Evolutionary conservation across 2,888 invertebrate species (phyloP), one percentile per base, ranked within the genome.

Genomic region (Drosophila mimica): DNA sequence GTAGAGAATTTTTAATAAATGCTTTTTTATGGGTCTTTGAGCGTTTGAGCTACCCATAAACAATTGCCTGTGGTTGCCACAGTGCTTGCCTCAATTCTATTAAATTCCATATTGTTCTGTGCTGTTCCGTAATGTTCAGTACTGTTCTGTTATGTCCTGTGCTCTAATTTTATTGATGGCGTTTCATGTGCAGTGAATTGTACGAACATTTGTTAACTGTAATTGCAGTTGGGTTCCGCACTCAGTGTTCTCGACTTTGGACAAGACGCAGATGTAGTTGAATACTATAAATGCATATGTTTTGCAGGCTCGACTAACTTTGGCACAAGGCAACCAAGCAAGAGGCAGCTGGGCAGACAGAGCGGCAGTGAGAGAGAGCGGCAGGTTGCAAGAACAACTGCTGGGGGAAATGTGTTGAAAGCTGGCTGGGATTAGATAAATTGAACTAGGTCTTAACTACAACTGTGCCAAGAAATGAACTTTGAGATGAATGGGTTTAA

Each of bases 1-100:
- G 90, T 91, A 74, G 74, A 90, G 86, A 91, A 90, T 88, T 90
- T 90, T 70, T 88, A 90, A 91, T 90, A 91, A 91, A 91, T 91
- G 85, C 56, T 74, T 75, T 81, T 71, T 77, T 72, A 76, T 51
- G 70, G 48, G 52, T 67, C 20, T 11, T 43, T 25, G 46, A 46
- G 46, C 38, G 36, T 46, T 64, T 77, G 49, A 68, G 68, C 60
- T 56, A 66, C 73, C 73, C 88, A 65, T 77, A 72, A 77, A 79
- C 70, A 85, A 82, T 76, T 60, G 71, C 70, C 62, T 68, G 77
- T 43, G 77, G 70, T 71, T 74, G 46, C 28, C 60, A 34, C 25
- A 25, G 25, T 25, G 30, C 43, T 36, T 40, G 31, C 28, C 28
- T 38, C 61, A 33, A 15, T 46, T 15, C 33, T 25, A 17, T 31